Evolutionary conservation across 1,140 invertebrate genomes (phyloP).

Genomic region (Battus philenor): DNA sequence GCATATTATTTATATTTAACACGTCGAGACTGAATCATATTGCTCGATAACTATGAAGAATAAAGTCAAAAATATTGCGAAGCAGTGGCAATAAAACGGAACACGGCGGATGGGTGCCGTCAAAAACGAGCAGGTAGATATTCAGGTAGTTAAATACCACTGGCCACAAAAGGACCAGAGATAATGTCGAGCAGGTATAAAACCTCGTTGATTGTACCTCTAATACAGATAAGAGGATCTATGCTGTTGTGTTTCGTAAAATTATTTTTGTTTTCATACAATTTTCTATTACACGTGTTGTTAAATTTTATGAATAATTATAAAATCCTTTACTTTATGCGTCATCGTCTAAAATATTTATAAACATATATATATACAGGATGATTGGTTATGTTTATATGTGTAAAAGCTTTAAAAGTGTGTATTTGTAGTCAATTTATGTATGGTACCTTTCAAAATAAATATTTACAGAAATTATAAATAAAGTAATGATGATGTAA

Average conservation of each 20-base stretch:
- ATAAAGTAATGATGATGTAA: too few relatives aligned
- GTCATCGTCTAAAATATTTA: conserved; percentile 36
- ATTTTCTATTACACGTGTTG: conserved; percentile 10
- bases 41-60: too few relatives aligned
- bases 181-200: conserved; percentile 4
- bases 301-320: conserved; percentile 42
- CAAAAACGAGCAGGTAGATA: neutral
- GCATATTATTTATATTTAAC: too few relatives aligned
- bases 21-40: too few relatives aligned
- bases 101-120: neutral
- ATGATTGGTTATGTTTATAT: too few relatives aligned
- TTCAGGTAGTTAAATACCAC: neutral
- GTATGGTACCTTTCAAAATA: too few relatives aligned
- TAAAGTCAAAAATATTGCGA: too few relatives aligned
- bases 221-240: neutral
- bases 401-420: too few relatives aligned
- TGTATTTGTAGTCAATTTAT: too few relatives aligned
- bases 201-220: neutral
- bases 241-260: neutral
- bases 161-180: neutral
- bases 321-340: conserved; percentile 28
- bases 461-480: too few relatives aligned
- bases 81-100: neutral
- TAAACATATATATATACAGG: too few relatives aligned
- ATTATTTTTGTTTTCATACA: neutral